phyloP scores from a whole-genome alignment of 2,797 vertebrate genomes.

The Phalloptychus januarius region DNA sequence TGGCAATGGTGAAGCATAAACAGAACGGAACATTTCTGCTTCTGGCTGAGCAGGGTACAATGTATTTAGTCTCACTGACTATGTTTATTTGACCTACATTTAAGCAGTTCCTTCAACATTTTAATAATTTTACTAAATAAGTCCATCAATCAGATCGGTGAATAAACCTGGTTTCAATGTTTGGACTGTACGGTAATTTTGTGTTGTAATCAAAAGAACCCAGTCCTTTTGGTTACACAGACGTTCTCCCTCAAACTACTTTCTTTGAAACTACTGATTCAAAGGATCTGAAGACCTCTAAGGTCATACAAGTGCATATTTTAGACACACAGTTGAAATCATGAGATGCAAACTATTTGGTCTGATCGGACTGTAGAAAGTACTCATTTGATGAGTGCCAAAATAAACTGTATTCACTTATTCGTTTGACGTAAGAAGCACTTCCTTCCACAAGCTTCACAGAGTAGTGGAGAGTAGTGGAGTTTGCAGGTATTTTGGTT shows the following conservation, averaged over 20 bases:
- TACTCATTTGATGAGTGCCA: neutral
- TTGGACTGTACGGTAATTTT: neutral
- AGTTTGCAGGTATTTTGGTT: neutral
- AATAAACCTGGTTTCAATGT: neutral
- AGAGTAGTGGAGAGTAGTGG: neutral
- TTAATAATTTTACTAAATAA: neutral
- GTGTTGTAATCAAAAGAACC: neutral
- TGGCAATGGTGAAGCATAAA: slow-evolving; percentile 8
- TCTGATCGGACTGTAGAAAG: neutral
- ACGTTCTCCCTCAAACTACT: neutral
- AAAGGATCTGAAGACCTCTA: neutral
- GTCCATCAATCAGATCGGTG: neutral
- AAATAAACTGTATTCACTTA: neutral
- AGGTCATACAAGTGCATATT: neutral
- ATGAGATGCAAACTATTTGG: neutral
- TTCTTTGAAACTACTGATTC: neutral
- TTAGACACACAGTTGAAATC: neutral
- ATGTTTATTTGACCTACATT: neutral
- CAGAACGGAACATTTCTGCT: slow-evolving; percentile 1
- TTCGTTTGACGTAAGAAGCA: too few species aligned
- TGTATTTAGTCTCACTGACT: neutral
- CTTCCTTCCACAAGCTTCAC: neutral
- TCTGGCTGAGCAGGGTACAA: slow-evolving; percentile 8
- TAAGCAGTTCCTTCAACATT: slow-evolving; percentile 11
- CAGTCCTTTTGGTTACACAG: neutral